Base-by-base conservation (phyloP, 92 coral and sea anemone genomes). In the Pocillopora meandrina region DNA sequence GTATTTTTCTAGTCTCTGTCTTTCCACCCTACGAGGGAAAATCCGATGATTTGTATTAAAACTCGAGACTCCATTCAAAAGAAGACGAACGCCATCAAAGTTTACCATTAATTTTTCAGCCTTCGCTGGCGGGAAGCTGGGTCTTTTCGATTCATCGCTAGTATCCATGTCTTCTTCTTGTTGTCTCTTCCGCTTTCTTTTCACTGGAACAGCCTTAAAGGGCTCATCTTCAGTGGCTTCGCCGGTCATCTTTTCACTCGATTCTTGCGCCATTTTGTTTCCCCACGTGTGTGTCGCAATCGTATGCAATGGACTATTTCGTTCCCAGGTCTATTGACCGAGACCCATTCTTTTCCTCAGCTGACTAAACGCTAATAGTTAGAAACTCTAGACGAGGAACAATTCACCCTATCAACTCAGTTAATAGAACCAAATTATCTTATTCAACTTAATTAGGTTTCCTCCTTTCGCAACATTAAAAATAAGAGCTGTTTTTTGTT, bases 121-220 rank as follows among this genome's bases (percentile, higher is more conserved):
- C 64, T 95, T 89, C 18, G 95, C 95, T 16, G 96, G 98, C 10
- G 99, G 99, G 66, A 96, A 96, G 77, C 94, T 96, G 4, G 99
- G 99, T 83, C 97, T 83, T 56, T 85, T 89, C 36, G 87, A 75
- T 55, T 72, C 89, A 21, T 83, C 91, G 47, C 85, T 89, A n/a
- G 95, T 91, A n/a, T 94, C 99, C 92, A 96, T 94, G 71, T 90
- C 96, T 89, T 94, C 98, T 73, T 66, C 86, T 82, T 88, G 82
- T 15, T 88, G 95, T 83, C 90, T 85, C 58, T 94, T 94, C 26
- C 99, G 96, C 91, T 94, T 94, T 63, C 97, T 89, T 19, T 93
- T 91, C 10, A 88, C 86, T 75, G 84, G 82, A 63, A 94, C 92
- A 17, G 93, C 86, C 71, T 83, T 76, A 78, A 94, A 96, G 11